Evolutionary conservation across 2,797 vertebrate genomes (phyloP).

Genomic region (Lophotriccus pileatus): DNA sequence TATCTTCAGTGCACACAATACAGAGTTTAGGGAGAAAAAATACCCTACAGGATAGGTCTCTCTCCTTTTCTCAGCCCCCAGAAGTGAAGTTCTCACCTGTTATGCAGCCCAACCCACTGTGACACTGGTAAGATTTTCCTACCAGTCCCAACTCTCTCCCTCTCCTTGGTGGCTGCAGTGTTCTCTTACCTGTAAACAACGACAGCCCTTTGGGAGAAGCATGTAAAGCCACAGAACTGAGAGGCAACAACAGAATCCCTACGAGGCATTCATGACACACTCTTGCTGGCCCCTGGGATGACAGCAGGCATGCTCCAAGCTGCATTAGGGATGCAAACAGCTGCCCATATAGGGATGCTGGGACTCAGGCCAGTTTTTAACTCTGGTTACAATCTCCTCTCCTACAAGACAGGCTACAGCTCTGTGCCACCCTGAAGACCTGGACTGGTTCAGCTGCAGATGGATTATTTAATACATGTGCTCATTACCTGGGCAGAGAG

Average conservation of each 20-base stretch:
- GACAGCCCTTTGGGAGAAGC: constrained; percentile 1
- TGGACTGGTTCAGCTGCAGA: not conserved
- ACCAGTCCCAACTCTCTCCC: not conserved
- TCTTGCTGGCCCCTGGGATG: not conserved
- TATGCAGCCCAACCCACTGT: not conserved
- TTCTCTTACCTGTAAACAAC: not conserved
- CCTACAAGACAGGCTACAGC: not conserved
- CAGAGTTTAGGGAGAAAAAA: not conserved
- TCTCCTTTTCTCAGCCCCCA: not conserved
- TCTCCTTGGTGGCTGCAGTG: not conserved
- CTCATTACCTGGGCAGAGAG: constrained; percentile 79
- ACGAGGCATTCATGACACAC: not conserved
- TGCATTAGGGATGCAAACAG: not conserved
- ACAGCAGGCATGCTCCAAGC: not conserved
- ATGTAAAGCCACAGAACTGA: not conserved
- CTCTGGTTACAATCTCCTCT: not conserved
- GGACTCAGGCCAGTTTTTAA: not conserved
- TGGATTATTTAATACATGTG: not conserved
- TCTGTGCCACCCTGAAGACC: not conserved
- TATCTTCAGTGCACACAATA: not conserved
- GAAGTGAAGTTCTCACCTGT: not conserved
- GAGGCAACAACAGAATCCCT: not conserved
- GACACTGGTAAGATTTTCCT: not conserved
- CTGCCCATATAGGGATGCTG: fast-evolving
- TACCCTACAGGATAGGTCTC: not conserved